phyloP scores from a whole-genome alignment of 2,888 invertebrate genomes.

The Ernsta delagoae region DNA sequence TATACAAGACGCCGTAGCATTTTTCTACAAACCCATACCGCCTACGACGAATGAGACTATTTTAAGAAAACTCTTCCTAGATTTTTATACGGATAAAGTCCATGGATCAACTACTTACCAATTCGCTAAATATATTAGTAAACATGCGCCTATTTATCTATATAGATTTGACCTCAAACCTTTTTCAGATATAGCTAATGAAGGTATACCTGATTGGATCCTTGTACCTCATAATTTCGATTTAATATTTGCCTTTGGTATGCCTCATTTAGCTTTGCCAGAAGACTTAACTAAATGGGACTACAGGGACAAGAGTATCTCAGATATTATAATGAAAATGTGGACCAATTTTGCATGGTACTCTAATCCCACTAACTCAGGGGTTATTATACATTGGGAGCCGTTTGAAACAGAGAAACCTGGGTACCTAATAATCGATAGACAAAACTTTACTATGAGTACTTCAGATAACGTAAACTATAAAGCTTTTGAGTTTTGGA shows the following conservation, averaged over 20 bases:
- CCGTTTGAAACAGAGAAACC: conserved; percentile 87
- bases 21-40: conserved; percentile 90
- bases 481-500: conserved; percentile 93
- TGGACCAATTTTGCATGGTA: conserved; percentile 92
- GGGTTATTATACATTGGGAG: conserved; percentile 91
- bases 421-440: conserved; percentile 89
- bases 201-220: conserved; percentile 90
- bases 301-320: conserved; percentile 89
- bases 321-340: conserved; percentile 92
- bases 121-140: conserved; percentile 87
- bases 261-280: conserved; percentile 88
- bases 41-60: conserved; percentile 86
- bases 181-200: conserved; percentile 86
- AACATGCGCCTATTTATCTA: conserved; percentile 86
- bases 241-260: conserved; percentile 92
- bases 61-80: conserved; percentile 87
- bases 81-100: conserved; percentile 90
- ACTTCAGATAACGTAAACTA: conserved; percentile 88
- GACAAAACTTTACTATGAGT: conserved; percentile 90
- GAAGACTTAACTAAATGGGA: conserved; percentile 89
- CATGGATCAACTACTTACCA: conserved; percentile 89
- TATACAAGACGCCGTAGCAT: conserved; percentile 89
- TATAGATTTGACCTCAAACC: conserved; percentile 92
- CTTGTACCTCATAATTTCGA: conserved; percentile 93
- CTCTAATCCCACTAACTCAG: conserved; percentile 88